Evolutionary conservation across 2,888 invertebrate species (phyloP).

Genomic region (Danaus chrysippus): DNA sequence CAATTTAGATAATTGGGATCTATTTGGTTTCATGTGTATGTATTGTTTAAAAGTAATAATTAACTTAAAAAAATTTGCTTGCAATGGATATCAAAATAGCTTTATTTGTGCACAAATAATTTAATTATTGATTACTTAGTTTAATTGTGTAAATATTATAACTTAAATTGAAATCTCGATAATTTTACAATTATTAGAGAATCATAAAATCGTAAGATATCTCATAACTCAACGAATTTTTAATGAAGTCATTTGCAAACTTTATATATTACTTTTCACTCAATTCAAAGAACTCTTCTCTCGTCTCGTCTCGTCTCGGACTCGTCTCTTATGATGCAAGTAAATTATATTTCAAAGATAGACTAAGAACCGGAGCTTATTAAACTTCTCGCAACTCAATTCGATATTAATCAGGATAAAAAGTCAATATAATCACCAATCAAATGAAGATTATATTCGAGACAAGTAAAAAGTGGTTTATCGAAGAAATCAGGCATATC

Average conservation of each 20-base stretch:
- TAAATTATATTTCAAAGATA: constrained; percentile 40
- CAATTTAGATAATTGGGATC: constrained; percentile 13
- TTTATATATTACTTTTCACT: constrained; percentile 14
- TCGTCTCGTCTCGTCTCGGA: too few relatives aligned
- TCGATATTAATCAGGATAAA: constrained; percentile 53
- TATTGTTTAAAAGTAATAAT: too few relatives aligned
- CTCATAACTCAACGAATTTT: constrained; percentile 5
- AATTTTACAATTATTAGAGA: neutral
- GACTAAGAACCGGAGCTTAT: constrained; percentile 46
- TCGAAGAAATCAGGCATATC: constrained; percentile 60
- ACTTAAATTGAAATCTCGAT: neutral
- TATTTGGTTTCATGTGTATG: neutral
- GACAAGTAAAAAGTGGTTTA: constrained; percentile 63
- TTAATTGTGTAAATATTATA: neutral
- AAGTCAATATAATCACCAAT: constrained; percentile 64
- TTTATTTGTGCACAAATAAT: neutral
- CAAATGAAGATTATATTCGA: too few relatives aligned
- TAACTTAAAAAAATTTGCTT: neutral
- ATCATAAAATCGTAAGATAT: constrained; percentile 1
- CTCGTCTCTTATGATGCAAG: constrained; percentile 32
- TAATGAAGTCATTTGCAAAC: constrained; percentile 5
- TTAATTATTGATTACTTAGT: neutral
- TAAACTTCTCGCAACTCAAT: constrained; percentile 58
- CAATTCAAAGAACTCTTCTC: constrained; percentile 22
- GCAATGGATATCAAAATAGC: neutral